phyloP scores from a whole-genome alignment of 2,113 vertebrate species.

The Phyllopteryx taeniolatus region DNA sequence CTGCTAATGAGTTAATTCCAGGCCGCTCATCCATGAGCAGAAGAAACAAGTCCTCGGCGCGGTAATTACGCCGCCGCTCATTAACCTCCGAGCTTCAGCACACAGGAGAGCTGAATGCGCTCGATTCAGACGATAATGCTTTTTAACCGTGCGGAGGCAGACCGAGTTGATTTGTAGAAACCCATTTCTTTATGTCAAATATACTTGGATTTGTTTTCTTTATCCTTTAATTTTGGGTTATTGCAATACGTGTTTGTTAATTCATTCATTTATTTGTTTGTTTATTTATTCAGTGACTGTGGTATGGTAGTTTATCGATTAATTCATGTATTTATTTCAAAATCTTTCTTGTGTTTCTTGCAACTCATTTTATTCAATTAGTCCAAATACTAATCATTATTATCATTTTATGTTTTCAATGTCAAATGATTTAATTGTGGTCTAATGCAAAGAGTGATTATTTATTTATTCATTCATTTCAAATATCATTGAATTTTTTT shows the following conservation, averaged over 20 bases:
- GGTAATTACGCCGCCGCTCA: constrained; percentile 59
- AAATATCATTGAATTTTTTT: too few relatives aligned
- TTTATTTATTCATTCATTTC: too few relatives aligned
- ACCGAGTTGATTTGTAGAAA: neutral
- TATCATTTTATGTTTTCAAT: too few relatives aligned
- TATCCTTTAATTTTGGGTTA: too few relatives aligned
- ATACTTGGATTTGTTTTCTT: neutral
- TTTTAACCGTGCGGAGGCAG: neutral
- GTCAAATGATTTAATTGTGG: too few relatives aligned
- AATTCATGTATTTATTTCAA: too few relatives aligned
- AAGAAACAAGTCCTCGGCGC: constrained; percentile 45
- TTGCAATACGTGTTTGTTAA: too few relatives aligned
- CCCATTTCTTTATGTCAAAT: neutral
- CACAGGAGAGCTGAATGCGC: constrained; percentile 10
- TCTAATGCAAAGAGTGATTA: neutral
- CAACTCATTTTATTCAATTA: neutral
- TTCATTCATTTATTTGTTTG: too few relatives aligned
- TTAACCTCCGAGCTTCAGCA: constrained; percentile 50
- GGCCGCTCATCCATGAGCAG: constrained; percentile 60
- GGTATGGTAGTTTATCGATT: neutral
- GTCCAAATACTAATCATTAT: neutral
- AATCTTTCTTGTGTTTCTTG: too few relatives aligned
- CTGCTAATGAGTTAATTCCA: constrained; percentile 67
- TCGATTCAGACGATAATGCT: constrained; percentile 8
- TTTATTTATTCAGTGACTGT: neutral